Percentiles rank a stretch among this genome's conserved stretches.
phyloP scores from a whole-genome alignment of 2,113 vertebrate species.

The Pterocles burchelli region DNA sequence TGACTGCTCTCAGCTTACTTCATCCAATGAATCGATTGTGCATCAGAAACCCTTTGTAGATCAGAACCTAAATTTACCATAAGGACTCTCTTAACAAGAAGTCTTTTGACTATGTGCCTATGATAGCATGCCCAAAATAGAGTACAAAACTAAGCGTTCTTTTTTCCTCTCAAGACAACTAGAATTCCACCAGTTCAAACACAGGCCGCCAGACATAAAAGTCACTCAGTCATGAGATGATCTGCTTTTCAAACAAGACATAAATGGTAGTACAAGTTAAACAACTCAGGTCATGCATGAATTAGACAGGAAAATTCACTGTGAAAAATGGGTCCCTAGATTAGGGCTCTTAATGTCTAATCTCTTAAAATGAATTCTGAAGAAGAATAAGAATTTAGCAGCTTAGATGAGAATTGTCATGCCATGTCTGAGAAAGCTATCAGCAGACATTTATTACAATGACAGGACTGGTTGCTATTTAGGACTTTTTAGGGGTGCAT shows the following conservation, averaged over 20 bases:
- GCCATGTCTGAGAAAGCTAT: neutral
- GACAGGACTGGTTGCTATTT: neutral
- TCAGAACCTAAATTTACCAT: neutral
- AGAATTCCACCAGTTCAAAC: neutral
- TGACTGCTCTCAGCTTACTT: neutral
- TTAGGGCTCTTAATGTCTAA: neutral
- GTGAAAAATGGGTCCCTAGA: neutral
- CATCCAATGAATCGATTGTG: neutral
- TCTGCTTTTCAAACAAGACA: neutral
- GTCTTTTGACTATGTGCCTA: neutral
- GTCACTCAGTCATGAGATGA: neutral
- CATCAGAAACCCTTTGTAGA: neutral
- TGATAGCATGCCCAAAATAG: neutral
- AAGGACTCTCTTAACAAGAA: neutral
- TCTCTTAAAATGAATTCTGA: neutral
- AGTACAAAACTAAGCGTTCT: neutral
- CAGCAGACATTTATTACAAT: neutral
- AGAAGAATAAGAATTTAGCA: neutral
- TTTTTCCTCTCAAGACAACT: neutral
- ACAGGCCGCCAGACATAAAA: neutral
- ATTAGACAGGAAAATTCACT: neutral
- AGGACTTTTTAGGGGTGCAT: neutral
- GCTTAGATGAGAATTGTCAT: neutral
- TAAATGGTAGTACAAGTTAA: slow-evolving; percentile 6
- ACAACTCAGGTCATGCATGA: neutral